Percentiles rank a stretch among this genome's conserved stretches.
Evolutionary conservation across 2,888 invertebrate species (phyloP).

Genomic region (Leucophenga maculata): DNA sequence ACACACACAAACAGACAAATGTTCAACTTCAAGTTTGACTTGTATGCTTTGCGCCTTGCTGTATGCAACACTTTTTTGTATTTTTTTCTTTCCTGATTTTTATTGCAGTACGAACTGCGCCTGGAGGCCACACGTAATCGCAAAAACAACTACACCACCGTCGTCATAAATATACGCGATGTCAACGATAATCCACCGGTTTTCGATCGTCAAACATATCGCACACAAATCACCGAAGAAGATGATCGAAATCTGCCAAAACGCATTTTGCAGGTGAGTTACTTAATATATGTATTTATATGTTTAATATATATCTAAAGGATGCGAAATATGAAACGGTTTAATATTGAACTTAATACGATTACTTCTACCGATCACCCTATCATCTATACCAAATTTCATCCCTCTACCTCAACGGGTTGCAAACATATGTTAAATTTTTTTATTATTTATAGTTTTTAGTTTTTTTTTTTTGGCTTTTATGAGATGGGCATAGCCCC

Average conservation of each 20-base stretch:
- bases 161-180: slow-evolving; percentile 96
- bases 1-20: neutral
- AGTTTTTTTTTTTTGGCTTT: too few relatives aligned
- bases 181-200: slow-evolving; percentile 90
- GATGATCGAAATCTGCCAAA: slow-evolving; percentile 95
- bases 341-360: too few relatives aligned
- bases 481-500: too few relatives aligned
- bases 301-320: too few relatives aligned
- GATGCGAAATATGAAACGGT: too few relatives aligned
- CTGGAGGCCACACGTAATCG: slow-evolving; percentile 95
- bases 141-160: slow-evolving; percentile 96
- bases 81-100: slow-evolving; percentile 29
- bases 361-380: too few relatives aligned
- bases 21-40: neutral
- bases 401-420: too few relatives aligned
- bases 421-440: too few relatives aligned
- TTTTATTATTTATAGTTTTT: too few relatives aligned
- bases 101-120: slow-evolving; percentile 87
- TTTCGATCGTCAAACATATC: slow-evolving; percentile 94
- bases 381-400: too few relatives aligned
- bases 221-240: slow-evolving; percentile 95
- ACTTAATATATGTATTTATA: slow-evolving; percentile 72
- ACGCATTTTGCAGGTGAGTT: slow-evolving; percentile 88
- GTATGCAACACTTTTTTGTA: slow-evolving; percentile 30
- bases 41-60: neutral